phyloP scores from a whole-genome alignment of 2,888 invertebrate species.

The Keiferia lycopersicella region DNA sequence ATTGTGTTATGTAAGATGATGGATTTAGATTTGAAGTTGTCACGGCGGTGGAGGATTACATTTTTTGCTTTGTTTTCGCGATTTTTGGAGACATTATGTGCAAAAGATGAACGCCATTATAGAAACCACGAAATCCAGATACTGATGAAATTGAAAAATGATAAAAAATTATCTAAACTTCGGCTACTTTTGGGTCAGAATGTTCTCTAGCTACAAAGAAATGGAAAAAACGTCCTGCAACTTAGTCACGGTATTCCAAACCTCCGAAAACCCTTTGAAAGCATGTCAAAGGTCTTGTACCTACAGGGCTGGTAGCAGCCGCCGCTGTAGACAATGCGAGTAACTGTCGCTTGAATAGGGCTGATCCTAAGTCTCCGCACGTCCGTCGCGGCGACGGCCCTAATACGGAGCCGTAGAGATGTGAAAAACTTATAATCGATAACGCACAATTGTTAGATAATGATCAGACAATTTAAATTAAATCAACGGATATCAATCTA shows the following conservation, averaged over 20 bases:
- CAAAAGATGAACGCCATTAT: too few species aligned
- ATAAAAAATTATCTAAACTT: too few species aligned
- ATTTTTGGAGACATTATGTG: constrained; percentile 28
- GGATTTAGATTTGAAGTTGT: constrained; percentile 62
- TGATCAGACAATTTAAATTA: too few species aligned
- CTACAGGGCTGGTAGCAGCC: constrained; percentile 6
- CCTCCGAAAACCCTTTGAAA: not conserved
- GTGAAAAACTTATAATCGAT: too few species aligned
- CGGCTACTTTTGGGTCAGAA: too few species aligned
- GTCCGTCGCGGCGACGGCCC: constrained; percentile 55
- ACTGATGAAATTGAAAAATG: too few species aligned
- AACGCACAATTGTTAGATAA: too few species aligned
- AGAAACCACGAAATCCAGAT: too few species aligned
- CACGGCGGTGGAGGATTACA: constrained; percentile 37
- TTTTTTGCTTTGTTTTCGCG: constrained; percentile 47
- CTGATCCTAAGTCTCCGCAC: constrained; percentile 33
- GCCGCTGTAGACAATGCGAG: not conserved
- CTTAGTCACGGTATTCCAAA: constrained; percentile 4
- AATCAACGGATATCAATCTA: too few species aligned
- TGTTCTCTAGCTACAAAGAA: not conserved
- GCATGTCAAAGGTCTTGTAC: not conserved
- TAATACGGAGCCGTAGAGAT: constrained; percentile 47
- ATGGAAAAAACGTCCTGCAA: not conserved
- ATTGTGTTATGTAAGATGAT: constrained; percentile 72
- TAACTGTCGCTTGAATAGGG: constrained; percentile 22